phyloP scores from a whole-genome alignment of 1,140 invertebrate genomes.

The Sesamia nonagrioides region DNA sequence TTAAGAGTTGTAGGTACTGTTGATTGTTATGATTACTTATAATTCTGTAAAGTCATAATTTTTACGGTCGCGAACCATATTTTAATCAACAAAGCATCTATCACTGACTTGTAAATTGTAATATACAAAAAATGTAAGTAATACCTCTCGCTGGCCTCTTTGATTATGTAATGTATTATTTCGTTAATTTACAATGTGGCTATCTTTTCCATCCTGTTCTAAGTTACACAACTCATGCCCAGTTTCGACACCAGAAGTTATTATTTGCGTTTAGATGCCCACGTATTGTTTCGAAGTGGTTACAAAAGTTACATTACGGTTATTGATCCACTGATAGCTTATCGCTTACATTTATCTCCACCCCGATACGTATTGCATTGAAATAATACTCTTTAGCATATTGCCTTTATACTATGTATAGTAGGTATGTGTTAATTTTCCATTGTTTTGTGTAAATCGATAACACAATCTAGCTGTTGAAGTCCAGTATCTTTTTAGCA shows the following conservation, averaged over 20 bases:
- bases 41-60: too few species aligned
- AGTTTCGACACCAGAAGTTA: conserved; percentile 40
- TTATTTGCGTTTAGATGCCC: conserved; percentile 42
- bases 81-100: too few species aligned
- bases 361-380: conserved; percentile 56
- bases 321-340: conserved; percentile 81
- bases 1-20: too few species aligned
- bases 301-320: conserved; percentile 68
- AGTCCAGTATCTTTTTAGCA: conserved; percentile 12
- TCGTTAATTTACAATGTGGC: background rate
- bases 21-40: too few species aligned
- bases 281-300: conserved; percentile 52
- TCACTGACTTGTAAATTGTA: too few species aligned
- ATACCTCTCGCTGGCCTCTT: background rate
- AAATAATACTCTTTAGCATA: conserved; percentile 55
- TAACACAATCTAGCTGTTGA: conserved; percentile 15
- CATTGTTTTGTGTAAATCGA: conserved; percentile 2
- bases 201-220: background rate
- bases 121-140: background rate
- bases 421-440: conserved; percentile 25
- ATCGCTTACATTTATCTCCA: conserved; percentile 74
- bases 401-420: conserved; percentile 21
- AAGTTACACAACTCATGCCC: background rate
- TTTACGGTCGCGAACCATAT: background rate
- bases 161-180: conserved; percentile 20